Base-by-base conservation (phyloP, 2,888 invertebrate genomes). In the Drosophila acutilabella region DNA sequence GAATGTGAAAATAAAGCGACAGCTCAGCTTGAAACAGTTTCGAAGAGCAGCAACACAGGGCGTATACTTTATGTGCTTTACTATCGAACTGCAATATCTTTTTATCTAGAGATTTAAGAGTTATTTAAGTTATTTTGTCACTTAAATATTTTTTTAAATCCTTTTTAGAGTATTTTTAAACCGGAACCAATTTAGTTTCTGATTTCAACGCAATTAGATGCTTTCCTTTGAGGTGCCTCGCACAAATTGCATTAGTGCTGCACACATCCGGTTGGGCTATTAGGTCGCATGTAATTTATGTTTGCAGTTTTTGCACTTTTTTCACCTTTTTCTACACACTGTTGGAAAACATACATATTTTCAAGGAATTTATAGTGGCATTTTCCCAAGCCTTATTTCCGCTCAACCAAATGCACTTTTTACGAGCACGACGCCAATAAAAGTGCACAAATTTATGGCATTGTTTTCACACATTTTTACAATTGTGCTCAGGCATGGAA, bases 191-290 rank as follows among this genome's bases (percentile, higher is more conserved):
- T 11, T 33, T 11, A 7, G 4, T 36, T 13, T 36, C 3, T 1
- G 4, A 13, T 33, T 10, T 26, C 10, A 10, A 11, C 13, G 23
- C 30, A 10, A 33, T 52, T 16, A 16, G 7, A n/a, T 36, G 23
- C 36, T 40, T 48, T 20, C 54, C 18, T 30, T 45, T 18, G 13
- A 6, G 16, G 11, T 16, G n/a, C 11, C 41, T 44, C 41, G 52
- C 64, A 60, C 58, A 78, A 87, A 81, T 75, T 73, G 84, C 84
- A 72, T 88, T 74, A 70, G 66, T 74, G 80, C 56, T 53, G 64
- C 78, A 56, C 64, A 80, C 66, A 62, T 73, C 53, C 71, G 53
- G 40, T 33, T 16, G n/a, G 26, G 20, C 74, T 51, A 58, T 70
- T 73, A 48, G 59, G 48, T 71, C 58, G 47, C 6, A 5, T 59